phyloP scores from a whole-genome alignment of 1,140 invertebrate genomes.

The Drosophila lowei region DNA sequence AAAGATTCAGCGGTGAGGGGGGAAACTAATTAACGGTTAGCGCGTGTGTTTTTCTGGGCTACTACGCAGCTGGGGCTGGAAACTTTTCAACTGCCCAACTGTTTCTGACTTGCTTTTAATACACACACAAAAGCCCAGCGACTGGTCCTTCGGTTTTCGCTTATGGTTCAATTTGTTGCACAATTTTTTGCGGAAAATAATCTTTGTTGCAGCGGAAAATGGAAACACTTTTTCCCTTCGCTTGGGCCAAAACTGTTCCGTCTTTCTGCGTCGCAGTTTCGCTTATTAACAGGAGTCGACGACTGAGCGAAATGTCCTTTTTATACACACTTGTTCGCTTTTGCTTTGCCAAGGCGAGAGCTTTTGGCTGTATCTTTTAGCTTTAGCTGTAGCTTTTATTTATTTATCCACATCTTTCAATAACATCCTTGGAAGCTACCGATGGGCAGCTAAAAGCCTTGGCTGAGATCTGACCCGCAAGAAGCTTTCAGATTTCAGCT shows the following conservation, averaged over 20 bases:
- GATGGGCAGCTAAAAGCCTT: too few relatives aligned
- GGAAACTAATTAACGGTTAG: slow-evolving; percentile 24
- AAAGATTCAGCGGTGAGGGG: slow-evolving; percentile 25
- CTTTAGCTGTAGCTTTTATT: too few relatives aligned
- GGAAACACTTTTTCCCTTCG: slow-evolving; percentile 10
- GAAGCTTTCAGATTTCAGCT: too few relatives aligned
- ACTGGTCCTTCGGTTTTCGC: slow-evolving; percentile 31
- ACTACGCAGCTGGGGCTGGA: slow-evolving; percentile 62
- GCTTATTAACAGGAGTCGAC: slow-evolving; percentile 72
- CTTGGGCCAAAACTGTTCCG: slow-evolving; percentile 33
- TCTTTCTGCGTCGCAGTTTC: slow-evolving; percentile 63
- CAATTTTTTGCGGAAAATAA: slow-evolving; percentile 22
- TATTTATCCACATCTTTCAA: too few relatives aligned
- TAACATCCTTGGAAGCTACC: too few relatives aligned
- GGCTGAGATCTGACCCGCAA: too few relatives aligned
- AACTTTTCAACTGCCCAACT: slow-evolving; percentile 16
- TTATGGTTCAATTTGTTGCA: slow-evolving; percentile 16
- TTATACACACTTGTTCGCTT: slow-evolving; percentile 83
- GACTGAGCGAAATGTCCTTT: slow-evolving; percentile 80
- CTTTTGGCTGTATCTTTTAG: too few relatives aligned
- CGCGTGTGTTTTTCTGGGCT: slow-evolving; percentile 35
- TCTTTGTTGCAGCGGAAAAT: slow-evolving; percentile 24
- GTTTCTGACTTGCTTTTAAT: slow-evolving; percentile 29
- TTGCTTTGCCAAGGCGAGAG: slow-evolving; percentile 51
- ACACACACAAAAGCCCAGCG: slow-evolving; percentile 35